Evolutionary conservation across 2,797 vertebrate genomes (phyloP).

Genomic region (Sebastes minor): DNA sequence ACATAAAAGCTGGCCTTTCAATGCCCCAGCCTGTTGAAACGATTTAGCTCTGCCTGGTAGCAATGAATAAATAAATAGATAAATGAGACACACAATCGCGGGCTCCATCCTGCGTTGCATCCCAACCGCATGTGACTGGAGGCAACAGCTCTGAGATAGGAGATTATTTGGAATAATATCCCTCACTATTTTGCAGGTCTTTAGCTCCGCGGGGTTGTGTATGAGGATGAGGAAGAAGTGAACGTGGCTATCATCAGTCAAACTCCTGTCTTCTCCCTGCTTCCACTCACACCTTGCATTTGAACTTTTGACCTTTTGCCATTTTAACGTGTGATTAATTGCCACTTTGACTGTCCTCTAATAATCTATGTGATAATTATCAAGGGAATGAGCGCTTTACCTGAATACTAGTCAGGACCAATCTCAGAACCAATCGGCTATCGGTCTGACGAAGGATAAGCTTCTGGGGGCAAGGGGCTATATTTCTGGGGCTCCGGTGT

Average conservation of each 20-base stretch:
- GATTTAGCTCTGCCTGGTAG: slow-evolving; percentile 71
- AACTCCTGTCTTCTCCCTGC: slow-evolving; percentile 25
- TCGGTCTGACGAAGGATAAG: too few species aligned
- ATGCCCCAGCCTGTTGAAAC: slow-evolving; percentile 61
- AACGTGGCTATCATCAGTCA: slow-evolving; percentile 45
- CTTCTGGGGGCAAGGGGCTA: too few species aligned
- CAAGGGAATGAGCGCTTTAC: slow-evolving; percentile 22
- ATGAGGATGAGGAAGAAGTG: slow-evolving; percentile 19
- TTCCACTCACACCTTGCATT: slow-evolving; percentile 11
- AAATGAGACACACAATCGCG: slow-evolving; percentile 66
- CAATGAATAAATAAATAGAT: slow-evolving; percentile 81
- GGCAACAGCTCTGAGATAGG: slow-evolving; percentile 35
- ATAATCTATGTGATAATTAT: slow-evolving; percentile 68
- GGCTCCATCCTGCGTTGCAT: slow-evolving; percentile 36
- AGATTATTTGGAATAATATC: slow-evolving; percentile 61
- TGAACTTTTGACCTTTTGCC: slow-evolving; percentile 57
- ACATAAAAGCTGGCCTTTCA: slow-evolving; percentile 70
- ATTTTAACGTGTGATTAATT: slow-evolving; percentile 60
- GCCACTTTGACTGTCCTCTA: slow-evolving; percentile 27
- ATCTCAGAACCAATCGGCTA: too few species aligned
- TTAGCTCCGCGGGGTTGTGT: not conserved
- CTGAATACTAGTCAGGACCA: slow-evolving; percentile 20
- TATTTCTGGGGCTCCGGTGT: too few species aligned
- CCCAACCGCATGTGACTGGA: slow-evolving; percentile 31
- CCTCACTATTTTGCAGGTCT: slow-evolving; percentile 33